Percentiles rank a stretch among this genome's conserved stretches.
Evolutionary conservation across 64 coral and sea anemone genomes (phyloP).

Genomic region (Pachyseris speciosa): DNA sequence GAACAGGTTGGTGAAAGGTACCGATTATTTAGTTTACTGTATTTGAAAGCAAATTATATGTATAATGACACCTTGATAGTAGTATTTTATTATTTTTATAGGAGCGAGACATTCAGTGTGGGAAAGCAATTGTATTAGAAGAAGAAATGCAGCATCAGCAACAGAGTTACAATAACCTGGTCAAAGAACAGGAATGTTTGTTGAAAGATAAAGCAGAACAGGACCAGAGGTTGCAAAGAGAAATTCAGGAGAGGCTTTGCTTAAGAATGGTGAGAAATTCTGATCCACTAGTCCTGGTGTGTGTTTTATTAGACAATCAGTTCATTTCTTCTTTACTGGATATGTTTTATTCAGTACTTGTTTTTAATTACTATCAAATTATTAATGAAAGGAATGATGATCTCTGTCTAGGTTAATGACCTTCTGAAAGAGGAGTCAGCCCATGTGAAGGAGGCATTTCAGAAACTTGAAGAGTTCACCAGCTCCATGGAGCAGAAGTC

Average conservation of each 20-base stretch:
- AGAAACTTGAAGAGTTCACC: conserved; percentile 28
- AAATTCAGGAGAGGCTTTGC: conserved; percentile 33
- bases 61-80: background rate
- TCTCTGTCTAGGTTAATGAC: conserved; percentile 13
- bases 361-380: too few species aligned
- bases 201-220: conserved; percentile 26
- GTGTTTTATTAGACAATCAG: too few species aligned
- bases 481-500: conserved; percentile 9
- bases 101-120: conserved; percentile 9
- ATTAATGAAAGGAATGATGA: too few species aligned
- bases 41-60: background rate
- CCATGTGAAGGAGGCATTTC: conserved; percentile 40
- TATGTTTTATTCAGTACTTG: background rate
- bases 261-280: conserved; percentile 3
- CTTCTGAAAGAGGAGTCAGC: conserved; percentile 33
- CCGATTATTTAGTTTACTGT: too few species aligned
- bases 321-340: background rate
- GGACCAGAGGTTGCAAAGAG: conserved; percentile 1
- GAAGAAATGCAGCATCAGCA: conserved; percentile 11
- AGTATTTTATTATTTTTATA: background rate
- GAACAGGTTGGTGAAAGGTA: too few species aligned
- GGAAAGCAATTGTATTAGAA: conserved; percentile 33
- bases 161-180: background rate
- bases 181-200: conserved; percentile 27
- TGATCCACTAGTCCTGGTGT: too few species aligned